phyloP scores from a whole-genome alignment of 2,797 vertebrate genomes.

The Ficedula albicollis region DNA sequence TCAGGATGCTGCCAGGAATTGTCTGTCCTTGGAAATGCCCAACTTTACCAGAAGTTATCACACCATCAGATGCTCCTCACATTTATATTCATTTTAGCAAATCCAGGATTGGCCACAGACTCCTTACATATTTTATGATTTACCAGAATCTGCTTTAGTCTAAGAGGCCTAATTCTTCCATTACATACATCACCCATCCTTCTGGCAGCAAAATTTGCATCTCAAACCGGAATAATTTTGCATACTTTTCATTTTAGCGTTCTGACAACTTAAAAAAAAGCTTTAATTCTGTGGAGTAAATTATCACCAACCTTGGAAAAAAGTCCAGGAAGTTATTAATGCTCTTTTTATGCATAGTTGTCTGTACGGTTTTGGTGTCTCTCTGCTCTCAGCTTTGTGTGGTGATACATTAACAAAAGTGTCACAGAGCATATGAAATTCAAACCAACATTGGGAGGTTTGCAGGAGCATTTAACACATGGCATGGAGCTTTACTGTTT shows the following conservation, averaged over 20 bases:
- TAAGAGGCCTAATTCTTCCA: neutral
- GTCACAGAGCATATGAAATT: neutral
- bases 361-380: neutral
- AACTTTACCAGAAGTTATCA: neutral
- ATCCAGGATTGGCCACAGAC: neutral
- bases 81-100: neutral
- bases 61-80: neutral
- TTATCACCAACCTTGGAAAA: neutral
- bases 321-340: neutral
- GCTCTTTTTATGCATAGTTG: neutral
- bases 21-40: neutral
- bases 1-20: neutral
- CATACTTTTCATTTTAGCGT: slow-evolving; percentile 23
- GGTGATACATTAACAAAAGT: neutral
- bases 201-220: slow-evolving; percentile 24
- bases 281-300: slow-evolving; percentile 14
- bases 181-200: neutral
- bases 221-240: neutral
- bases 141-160: neutral
- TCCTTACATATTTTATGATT: neutral
- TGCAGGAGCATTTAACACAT: neutral
- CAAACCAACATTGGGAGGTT: neutral
- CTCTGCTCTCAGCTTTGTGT: neutral
- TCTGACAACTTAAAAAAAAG: neutral
- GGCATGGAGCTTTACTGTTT: neutral